Percentiles rank a stretch among this genome's conserved stretches.
phyloP scores from a whole-genome alignment of 2,797 vertebrate species.

The Bovichtus diacanthus region DNA sequence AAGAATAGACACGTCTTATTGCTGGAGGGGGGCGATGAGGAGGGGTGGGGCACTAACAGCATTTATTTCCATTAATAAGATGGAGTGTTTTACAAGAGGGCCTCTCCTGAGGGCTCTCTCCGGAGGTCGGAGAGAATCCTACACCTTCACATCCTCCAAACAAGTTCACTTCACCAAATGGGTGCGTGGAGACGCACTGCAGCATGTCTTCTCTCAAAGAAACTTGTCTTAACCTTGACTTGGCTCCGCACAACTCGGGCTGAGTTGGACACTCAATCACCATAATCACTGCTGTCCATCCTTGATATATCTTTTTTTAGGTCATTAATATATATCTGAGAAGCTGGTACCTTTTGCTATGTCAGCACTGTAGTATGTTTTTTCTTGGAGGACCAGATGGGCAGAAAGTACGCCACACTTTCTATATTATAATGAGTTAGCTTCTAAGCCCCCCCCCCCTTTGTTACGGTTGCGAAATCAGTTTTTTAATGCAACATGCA shows the following conservation, averaged over 20 bases:
- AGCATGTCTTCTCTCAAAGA: slow-evolving; percentile 6
- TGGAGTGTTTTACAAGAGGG: slow-evolving; percentile 63
- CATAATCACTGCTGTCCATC: slow-evolving; percentile 67
- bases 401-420: neutral
- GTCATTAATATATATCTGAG: slow-evolving; percentile 61
- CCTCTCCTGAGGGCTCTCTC: slow-evolving; percentile 68
- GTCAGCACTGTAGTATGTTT: slow-evolving; percentile 25
- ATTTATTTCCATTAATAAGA: slow-evolving; percentile 82
- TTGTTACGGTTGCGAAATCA: too few species aligned
- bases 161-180: slow-evolving; percentile 28
- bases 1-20: slow-evolving; percentile 76
- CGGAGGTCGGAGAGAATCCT: slow-evolving; percentile 60
- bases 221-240: slow-evolving; percentile 65
- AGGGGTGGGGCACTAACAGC: slow-evolving; percentile 54
- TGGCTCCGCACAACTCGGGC: slow-evolving; percentile 23
- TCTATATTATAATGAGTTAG: neutral
- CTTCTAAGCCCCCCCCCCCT: neutral
- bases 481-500: too few species aligned
- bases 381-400: neutral
- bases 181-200: neutral
- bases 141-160: slow-evolving; percentile 56
- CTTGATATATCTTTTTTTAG: slow-evolving; percentile 38
- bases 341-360: slow-evolving; percentile 14
- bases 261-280: slow-evolving; percentile 62
- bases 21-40: slow-evolving; percentile 10